Evolutionary conservation across 2,113 vertebrate genomes (phyloP), one percentile per base, ranked within the genome.

Genomic region (Ursus arctos): DNA sequence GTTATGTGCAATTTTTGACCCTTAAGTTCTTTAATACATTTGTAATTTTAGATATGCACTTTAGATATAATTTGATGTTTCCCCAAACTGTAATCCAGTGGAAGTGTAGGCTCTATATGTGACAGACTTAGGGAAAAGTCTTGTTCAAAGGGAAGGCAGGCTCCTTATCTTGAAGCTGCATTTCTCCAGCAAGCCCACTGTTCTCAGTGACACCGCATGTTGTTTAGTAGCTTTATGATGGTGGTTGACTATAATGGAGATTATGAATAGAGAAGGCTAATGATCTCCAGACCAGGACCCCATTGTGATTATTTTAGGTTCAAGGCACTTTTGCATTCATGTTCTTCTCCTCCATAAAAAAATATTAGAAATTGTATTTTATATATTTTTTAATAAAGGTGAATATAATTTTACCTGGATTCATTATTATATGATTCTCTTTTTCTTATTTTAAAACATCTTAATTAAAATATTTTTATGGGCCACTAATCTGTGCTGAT

Each of bases 61-160:
- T 91, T 84, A 19, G 7, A 33, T 51, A 21, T 92, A 82, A 55
- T 57, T 93, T 88, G 22, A 91, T 95, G 36, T 95, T 88, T 67
- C 7, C 14, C 59, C 4, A 22, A 79, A 69, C 55, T 91, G 43
- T 79, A 74, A 49, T 65, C 18, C 26, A 55, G 22, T 67, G 24
- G 4, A 49, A 93, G 18, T 12, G 55, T 72, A 67, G 47, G 40
- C 4, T 77, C 36, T 63, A 4, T 47, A 63, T 74, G 22, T 19
- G 18, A 67, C 76, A 71, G 22, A 28, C 12, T 53, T 28, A 24
- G 2, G 53, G 49, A 57, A 13, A 16, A 88, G 49, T 71, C n/a
- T 86, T 84, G 16, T 49, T 57, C 21, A 84, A 92, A 36, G 19
- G 10, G 74, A 31, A 10, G 67, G 13, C 8, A 43, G 33, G 7